Base-by-base conservation (phyloP, 1,140 invertebrate species). In the Euschistus heros region DNA sequence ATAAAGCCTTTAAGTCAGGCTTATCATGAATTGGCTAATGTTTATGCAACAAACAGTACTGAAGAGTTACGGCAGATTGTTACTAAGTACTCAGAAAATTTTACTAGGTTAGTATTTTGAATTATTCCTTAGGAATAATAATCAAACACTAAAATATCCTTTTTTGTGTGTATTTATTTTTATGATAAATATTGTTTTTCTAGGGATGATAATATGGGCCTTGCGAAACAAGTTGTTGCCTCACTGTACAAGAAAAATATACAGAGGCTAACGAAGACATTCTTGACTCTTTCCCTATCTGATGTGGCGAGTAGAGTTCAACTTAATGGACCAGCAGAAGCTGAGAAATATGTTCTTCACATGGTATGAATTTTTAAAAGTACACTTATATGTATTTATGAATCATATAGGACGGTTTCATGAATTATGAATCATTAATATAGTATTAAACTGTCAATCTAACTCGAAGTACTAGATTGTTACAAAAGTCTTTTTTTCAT, bases 221-320 rank as follows among this genome's bases (percentile, higher is more conserved):
- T 91, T 65, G 86, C 87, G 6, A 89, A 89, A 75, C 88, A 91
- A 80, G 92, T 95, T 62, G 76, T 93, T 47, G 84, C 84, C 67
- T 91, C 90, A 64, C 82, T 97, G 72, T 93, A 93, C 73, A 97
- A 95, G 77, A 94, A 95, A 75, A 97, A 95, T 78, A 98, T 98
- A 71, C 93, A 97, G 77, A 84, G 93, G 74, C 79, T 98, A 61
- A 98, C 95, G 37, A 97, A 97, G 78, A 98, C 95, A 44, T 98
- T 98, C 76, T 80, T 98, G 68, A 98, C 94, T 0, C 79, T 98
- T 57, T 97, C 93, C 30, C 78, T 98, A 64, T 83, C 84, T 67
- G 96, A 98, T 80, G 93, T 98, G 66, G 94, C 94, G 2, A 88
- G 87, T 70, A 80, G 94, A 72, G 93, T 95, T 26, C 88, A 93